Base-by-base conservation (phyloP, 2,888 invertebrate genomes). In the Trissonchulus latispiculum region DNA sequence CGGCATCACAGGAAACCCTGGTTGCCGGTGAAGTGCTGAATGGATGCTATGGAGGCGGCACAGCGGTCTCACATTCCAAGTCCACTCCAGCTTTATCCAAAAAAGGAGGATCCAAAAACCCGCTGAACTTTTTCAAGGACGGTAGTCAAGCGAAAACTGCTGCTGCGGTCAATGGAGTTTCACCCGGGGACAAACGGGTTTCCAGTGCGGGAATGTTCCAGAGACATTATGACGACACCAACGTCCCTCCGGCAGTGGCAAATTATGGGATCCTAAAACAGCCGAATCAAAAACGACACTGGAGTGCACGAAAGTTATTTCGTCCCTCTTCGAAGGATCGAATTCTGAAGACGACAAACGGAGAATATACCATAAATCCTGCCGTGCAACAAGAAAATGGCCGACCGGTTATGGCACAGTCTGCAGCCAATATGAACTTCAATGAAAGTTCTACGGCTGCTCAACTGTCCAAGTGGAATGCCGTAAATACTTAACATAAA, bases 271-370 rank as follows among this genome's bases (percentile, higher is more conserved):
- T 48, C 48, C 8, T 48, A 15, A 8, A 23, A 48, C 48, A 48
- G 23, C 48, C 8, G 8, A 8, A 48, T 8, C 48, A 48, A 23
- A 64, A 68, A 36, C 69, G 69, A 35, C 36, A 32, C 28, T 68
- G 69, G 69, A 68, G 69, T 33, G 69, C 69, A n/a, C 33, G 36
- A 32, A 32, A 36, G 15, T 36, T 68, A 33, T 68, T 68, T 33
- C 69, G 69, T n/a, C 33, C 31, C 8, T 36, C 36, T 33, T 68
- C 69, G 3, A 68, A 68, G 36, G 69, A 68, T 68, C 69, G 69
- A 33, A n/a, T n/a, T n/a, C n/a, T n/a, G n/a, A n/a, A n/a, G n/a
- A n/a, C n/a, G n/a, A n/a, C n/a, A n/a, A n/a, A n/a, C n/a, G n/a
- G n/a, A n/a, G n/a, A n/a, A n/a, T n/a, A n/a, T n/a, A n/a, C n/a